A percentile compares a stretch with the other conserved stretches of the same genome.
Conservation (phyloP, 2,797 vertebrate species). For the Notolabrus celidotus region DNA sequence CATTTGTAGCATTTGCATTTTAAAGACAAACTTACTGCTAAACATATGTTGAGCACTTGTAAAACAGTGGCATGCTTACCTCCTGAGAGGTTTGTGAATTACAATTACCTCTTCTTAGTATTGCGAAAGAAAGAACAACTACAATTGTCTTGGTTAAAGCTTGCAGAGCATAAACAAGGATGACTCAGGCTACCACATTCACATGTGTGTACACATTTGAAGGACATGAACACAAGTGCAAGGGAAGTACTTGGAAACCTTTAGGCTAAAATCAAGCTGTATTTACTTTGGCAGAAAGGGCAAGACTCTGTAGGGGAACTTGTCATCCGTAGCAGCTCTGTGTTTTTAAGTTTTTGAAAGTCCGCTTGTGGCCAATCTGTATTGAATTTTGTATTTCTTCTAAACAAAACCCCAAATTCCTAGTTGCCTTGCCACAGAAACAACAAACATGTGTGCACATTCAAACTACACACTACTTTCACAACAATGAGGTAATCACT, state of each 20-base stretch:
- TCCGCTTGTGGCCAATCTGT: slow-evolving; percentile 21
- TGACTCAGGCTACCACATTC: slow-evolving; percentile 8
- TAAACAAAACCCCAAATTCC: slow-evolving; percentile 22
- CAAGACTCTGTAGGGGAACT: not conserved
- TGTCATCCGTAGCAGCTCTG: slow-evolving; percentile 13
- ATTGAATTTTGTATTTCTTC: not conserved
- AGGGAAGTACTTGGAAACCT: slow-evolving; percentile 12
- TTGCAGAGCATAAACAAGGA: slow-evolving; percentile 17
- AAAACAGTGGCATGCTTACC: not conserved
- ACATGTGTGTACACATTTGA: slow-evolving; percentile 6
- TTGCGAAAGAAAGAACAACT: slow-evolving; percentile 3
- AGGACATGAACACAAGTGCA: slow-evolving; percentile 5
- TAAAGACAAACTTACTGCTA: slow-evolving; percentile 2
- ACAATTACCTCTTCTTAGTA: slow-evolving; percentile 28
- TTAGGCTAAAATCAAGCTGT: not conserved
- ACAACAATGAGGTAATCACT: slow-evolving; percentile 46
- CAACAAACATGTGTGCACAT: slow-evolving; percentile 29
- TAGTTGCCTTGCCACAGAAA: slow-evolving; percentile 34
- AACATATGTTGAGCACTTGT: slow-evolving; percentile 2
- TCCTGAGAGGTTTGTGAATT: slow-evolving; percentile 2
- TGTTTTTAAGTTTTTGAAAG: not conserved
- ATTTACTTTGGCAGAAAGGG: slow-evolving; percentile 15
- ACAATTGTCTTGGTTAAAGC: slow-evolving; percentile 6
- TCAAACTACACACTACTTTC: slow-evolving; percentile 23
- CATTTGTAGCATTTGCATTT: not conserved